These are phyloP conservation scores for Melinaea menophilus DNA, from an alignment of 2,888 invertebrate species.

Conservation along the genomic window DNA sequence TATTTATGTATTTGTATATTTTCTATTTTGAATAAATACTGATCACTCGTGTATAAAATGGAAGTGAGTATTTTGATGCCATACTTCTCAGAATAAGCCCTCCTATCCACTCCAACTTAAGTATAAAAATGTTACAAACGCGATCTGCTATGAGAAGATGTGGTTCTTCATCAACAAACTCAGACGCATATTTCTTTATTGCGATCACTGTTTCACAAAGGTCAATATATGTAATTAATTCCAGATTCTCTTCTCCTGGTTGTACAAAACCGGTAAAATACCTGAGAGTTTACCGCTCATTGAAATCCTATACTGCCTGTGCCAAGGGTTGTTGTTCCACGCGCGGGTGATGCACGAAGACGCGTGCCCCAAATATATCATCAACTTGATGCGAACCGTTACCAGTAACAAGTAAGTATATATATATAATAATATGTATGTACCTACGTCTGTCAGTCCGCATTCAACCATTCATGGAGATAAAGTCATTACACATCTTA, in stretches of 20 bases:
- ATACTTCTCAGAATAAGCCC: no score
- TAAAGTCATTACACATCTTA: not conserved
- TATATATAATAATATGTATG: not conserved
- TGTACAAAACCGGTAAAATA: constrained; percentile 59
- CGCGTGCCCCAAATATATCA: constrained; percentile 74
- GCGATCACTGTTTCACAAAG: no score
- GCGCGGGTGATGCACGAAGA: constrained; percentile 74
- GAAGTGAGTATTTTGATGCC: no score
- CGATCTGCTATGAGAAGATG: no score
- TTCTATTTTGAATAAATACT: no score
- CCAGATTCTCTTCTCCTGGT: constrained; percentile 66
- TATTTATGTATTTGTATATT: not conserved
- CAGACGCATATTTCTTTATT: no score
- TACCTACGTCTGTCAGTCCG: not conserved
- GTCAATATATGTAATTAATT: constrained; percentile 10
- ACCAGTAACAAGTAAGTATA: constrained; percentile 69
- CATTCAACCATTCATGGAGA: not conserved
- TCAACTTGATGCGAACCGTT: constrained; percentile 72
- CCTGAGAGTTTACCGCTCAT: constrained; percentile 62
- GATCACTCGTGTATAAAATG: no score
- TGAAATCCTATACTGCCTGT: constrained; percentile 71
- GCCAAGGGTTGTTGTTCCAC: constrained; percentile 75
- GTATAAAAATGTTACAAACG: no score
- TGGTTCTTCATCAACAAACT: no score
- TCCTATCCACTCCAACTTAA: no score